These are phyloP conservation scores for Heliopora coerulea DNA, from an alignment of 92 coral and sea anemone species.

Conservation along the genomic window DNA sequence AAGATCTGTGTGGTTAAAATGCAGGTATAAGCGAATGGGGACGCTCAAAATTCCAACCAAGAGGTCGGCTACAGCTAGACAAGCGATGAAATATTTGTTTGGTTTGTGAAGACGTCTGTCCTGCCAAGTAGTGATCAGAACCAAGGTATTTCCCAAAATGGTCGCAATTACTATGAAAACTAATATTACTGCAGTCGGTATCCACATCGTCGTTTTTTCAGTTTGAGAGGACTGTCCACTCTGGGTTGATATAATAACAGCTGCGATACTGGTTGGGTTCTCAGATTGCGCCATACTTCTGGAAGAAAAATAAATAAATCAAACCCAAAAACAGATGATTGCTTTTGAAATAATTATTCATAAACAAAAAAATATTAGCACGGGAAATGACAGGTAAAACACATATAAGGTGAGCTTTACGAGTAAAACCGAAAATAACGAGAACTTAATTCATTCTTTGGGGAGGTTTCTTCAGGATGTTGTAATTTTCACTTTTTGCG, in stretches of 20 bases:
- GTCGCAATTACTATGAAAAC: constrained; percentile 8
- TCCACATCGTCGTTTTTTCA: neutral
- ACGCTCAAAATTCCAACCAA: constrained; percentile 33
- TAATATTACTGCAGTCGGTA: neutral
- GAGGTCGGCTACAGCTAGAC: constrained; percentile 32
- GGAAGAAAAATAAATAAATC: no score
- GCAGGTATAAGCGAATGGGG: constrained; percentile 32
- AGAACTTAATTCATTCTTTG: no score
- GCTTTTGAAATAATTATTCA: no score
- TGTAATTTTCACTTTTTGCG: no score
- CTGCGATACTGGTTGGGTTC: no score
- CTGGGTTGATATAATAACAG: neutral
- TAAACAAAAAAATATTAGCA: no score
- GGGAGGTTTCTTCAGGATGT: no score
- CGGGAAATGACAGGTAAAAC: no score
- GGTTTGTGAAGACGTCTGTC: constrained; percentile 38
- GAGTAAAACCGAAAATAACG: no score
- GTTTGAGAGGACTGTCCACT: neutral
- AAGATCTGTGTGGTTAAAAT: neutral
- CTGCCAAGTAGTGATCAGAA: constrained; percentile 27
- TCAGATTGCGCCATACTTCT: no score
- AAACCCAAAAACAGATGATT: no score
- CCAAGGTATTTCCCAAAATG: constrained; percentile 21
- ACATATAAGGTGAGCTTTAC: no score
- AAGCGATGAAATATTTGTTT: constrained; percentile 37